phyloP scores from a whole-genome alignment of 1,140 invertebrate genomes.

The Kradibia gibbosae region DNA sequence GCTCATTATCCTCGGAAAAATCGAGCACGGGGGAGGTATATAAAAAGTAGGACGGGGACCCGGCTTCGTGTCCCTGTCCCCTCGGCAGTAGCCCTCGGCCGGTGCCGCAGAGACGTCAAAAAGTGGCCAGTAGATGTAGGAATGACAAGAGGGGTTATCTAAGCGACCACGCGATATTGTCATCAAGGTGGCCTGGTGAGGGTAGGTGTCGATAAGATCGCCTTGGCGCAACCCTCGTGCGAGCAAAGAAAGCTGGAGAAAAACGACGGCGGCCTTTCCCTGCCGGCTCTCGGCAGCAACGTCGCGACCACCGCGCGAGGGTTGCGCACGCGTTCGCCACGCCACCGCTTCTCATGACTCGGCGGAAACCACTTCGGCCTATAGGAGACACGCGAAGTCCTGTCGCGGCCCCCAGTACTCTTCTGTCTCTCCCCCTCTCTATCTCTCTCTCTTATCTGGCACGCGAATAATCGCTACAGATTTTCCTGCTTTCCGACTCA shows the following conservation, averaged over 20 bases:
- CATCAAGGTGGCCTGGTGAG: constrained; percentile 58
- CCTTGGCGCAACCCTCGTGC: constrained; percentile 47
- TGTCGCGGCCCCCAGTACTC: constrained; percentile 13
- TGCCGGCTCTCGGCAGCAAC: constrained; percentile 52
- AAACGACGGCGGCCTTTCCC: constrained; percentile 63
- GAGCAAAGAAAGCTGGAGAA: constrained; percentile 27
- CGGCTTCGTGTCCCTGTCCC: not conserved
- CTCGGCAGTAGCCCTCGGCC: not conserved
- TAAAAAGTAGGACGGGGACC: not conserved
- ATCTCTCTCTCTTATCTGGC: constrained; percentile 64
- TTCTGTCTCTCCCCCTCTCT: not conserved
- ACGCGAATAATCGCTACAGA: constrained; percentile 72
- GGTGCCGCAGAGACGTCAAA: constrained; percentile 50
- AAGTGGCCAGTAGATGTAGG: constrained; percentile 67
- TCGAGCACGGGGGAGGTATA: constrained; percentile 36
- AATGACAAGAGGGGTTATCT: constrained; percentile 73
- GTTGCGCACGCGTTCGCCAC: not conserved
- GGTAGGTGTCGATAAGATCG: constrained; percentile 64
- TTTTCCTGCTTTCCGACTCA: constrained; percentile 60
- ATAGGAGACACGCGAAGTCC: constrained; percentile 60
- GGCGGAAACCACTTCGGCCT: constrained; percentile 66
- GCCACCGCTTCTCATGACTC: constrained; percentile 60
- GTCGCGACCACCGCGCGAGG: constrained; percentile 29
- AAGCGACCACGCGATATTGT: constrained; percentile 71
- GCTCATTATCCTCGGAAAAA: constrained; percentile 43